Evolutionary conservation across 2,113 vertebrate species (phyloP).

Genomic region (Leucosticte australis): DNA sequence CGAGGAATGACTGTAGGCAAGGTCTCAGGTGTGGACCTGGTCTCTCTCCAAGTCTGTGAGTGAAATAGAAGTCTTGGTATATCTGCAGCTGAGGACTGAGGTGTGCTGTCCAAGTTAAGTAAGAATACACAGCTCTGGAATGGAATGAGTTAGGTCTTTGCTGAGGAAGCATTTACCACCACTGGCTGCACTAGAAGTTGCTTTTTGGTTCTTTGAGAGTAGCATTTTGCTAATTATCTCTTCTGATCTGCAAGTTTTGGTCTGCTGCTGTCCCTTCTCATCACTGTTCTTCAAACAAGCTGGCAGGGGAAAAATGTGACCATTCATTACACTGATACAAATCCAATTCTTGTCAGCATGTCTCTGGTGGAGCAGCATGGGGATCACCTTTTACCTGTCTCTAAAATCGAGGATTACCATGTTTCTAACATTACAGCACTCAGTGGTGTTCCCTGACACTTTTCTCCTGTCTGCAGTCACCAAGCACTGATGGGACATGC

Average conservation of each 20-base stretch:
- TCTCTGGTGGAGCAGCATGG: neutral
- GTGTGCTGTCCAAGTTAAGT: neutral
- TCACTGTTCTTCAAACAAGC: neutral
- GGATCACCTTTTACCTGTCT: neutral
- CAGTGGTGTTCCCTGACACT: neutral
- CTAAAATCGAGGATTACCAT: neutral
- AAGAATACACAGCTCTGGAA: neutral
- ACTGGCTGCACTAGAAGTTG: neutral
- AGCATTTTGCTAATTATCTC: neutral
- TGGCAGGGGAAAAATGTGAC: neutral
- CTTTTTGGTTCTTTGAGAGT: neutral
- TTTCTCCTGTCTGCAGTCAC: neutral
- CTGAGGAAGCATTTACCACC: neutral
- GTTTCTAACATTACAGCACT: neutral
- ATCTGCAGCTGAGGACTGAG: conserved; percentile 2
- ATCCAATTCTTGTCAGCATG: neutral
- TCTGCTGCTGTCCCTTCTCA: neutral
- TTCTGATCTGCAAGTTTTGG: neutral
- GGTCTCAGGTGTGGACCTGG: conserved; percentile 3
- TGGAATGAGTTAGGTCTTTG: neutral
- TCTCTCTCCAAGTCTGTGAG: conserved; percentile 7
- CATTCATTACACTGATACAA: neutral
- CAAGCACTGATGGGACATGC: neutral
- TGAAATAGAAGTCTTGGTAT: neutral
- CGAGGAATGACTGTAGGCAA: neutral